Evolutionary conservation across 2,113 vertebrate genomes (phyloP), one percentile per base, ranked within the genome.

Genomic region (Heteronetta atricapilla): DNA sequence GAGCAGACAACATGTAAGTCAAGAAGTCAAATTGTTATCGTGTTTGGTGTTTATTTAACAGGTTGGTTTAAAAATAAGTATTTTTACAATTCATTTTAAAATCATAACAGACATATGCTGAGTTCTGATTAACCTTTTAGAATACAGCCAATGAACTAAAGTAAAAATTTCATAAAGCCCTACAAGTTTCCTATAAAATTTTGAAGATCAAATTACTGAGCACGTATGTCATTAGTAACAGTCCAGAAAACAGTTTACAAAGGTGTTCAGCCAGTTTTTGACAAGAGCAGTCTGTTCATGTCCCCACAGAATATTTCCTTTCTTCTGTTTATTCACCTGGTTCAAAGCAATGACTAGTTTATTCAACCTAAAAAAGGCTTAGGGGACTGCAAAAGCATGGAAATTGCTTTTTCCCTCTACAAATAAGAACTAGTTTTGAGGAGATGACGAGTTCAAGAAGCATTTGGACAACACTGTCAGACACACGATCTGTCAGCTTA

Each of bases 291-390:
- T 52, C 82, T 92, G 95, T 91, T 90, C 94, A 25, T 28, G 36
- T 44, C 78, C 81, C 62, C 86, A 56, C 58, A 76, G 40, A 89
- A 8, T 76, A 63, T 68, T 85, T 82, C 62, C 29, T 13, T 52
- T 62, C 31, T 48, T 66, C 48, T 95, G 80, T 93, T 95, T 94
- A 90, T 92, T 93, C 86, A 95, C 88, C 88, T 92, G 88, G 58
- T 88, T 92, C 86, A 86, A 93, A 86, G 86, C 66, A 90, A 70
- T 86, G 82, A 52, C 67, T 73, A 64, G 59, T 52, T 90, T 78
- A 67, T 86, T 74, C 77, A 89, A 92, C 67, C 38, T 70, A 76
- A 70, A 77, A 80, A 72, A 88, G 55, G 18, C 87, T 74, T 52
- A n/a, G n/a, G 81, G 73, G 68, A 94, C 64, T 50, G 68, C 34